Evolutionary conservation across 23 tunicate species (phyloP).

Genomic region (Trididemnum miniatum): DNA sequence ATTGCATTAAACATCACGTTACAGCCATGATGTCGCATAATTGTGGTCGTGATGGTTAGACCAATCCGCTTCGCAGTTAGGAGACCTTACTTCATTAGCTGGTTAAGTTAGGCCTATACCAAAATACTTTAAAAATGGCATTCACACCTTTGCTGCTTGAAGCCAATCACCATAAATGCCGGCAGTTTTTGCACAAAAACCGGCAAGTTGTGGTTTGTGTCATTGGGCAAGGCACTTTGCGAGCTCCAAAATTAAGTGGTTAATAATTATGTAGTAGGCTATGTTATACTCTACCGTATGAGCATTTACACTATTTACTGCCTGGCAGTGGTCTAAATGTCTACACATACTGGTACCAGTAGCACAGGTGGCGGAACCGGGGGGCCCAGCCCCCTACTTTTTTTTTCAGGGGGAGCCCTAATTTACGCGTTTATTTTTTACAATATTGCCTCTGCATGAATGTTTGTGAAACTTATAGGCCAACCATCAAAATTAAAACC

Average conservation of each 20-base stretch:
- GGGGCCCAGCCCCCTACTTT: no score
- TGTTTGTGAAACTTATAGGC: no score
- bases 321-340: no score
- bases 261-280: no score
- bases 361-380: no score
- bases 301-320: no score
- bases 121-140: not conserved
- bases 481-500: no score
- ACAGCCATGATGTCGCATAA: not conserved
- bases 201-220: not conserved
- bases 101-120: not conserved
- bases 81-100: not conserved
- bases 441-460: no score
- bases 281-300: no score
- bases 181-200: not conserved
- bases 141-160: not conserved
- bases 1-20: not conserved
- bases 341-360: no score
- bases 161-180: not conserved
- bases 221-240: not conserved
- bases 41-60: not conserved
- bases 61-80: slow-evolving; percentile 1
- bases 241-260: not conserved
- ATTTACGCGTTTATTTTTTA: no score
- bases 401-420: no score